Evolutionary conservation across 2,888 invertebrate genomes (phyloP), one percentile per base, ranked within the genome.

Genomic region (Euphydryas editha): DNA sequence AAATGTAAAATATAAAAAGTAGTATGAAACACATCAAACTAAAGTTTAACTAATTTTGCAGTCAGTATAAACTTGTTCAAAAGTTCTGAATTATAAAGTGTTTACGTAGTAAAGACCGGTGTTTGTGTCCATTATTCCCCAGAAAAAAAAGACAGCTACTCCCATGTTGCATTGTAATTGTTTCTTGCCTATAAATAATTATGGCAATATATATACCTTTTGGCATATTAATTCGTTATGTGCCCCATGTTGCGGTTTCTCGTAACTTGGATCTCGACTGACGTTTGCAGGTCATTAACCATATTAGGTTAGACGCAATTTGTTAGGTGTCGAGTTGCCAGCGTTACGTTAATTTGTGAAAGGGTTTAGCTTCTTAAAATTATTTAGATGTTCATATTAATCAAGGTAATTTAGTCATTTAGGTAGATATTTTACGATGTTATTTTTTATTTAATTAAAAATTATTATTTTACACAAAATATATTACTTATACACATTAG

Each of bases 281-380:
- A 39, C 54, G 36, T 62, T 62, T 56, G 46, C 61, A 61, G 61
- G 54, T 30, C 61, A 61, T 61, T 61, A 62, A 36, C 55, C 37
- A 62, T 46, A 62, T 46, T 47, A 36, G 21, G 46, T 30, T 37
- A 55, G 61, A 20, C 44, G 46, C 55, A 62, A 57, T 46, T 62
- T 46, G 44, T 55, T 56, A 46, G 46, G 56, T 62, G 46, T 56
- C 62, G 55, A 56, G 21, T 62, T 36, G 46, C 54, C 8, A 30
- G 24, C 54, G 61, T 61, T 61, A 61, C 36, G 44, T 55, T 44
- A 46, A 62, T 62, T 62, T 62, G 54, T 42, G 42, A 56, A 62
- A 62, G 46, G 55, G 55, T 21, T 15, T 51, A 44, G n/a, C 13
- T 46, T 47, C 30, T 20, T 42, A 44, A 30, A 44, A 36, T n/a